These are phyloP conservation scores for Lepisosteus oculatus DNA, from an alignment of 2,113 vertebrate species.

Conservation along the genomic window DNA sequence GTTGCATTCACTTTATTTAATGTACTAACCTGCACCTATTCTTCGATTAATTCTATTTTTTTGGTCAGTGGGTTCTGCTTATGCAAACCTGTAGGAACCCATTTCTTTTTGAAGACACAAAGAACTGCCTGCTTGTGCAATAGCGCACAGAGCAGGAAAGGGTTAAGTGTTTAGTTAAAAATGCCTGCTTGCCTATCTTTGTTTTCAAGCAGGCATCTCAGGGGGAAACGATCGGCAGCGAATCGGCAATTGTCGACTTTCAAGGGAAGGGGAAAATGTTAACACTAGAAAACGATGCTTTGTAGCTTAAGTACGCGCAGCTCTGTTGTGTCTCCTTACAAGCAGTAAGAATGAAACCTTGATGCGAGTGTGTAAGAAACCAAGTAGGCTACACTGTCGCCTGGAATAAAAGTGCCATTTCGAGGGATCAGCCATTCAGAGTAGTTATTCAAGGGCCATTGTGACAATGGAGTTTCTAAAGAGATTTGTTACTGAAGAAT, in stretches of 20 bases:
- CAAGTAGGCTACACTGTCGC: neutral
- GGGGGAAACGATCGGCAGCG: constrained; percentile 3
- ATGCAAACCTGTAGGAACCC: neutral
- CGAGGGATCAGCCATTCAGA: too few relatives aligned
- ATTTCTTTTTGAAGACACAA: constrained; percentile 47
- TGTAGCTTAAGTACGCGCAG: neutral
- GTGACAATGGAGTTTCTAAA: too few relatives aligned
- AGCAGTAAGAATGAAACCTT: neutral
- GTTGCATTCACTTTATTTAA: too few relatives aligned
- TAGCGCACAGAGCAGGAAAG: constrained; percentile 19
- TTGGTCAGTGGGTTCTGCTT: too few relatives aligned
- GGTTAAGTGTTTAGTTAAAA: constrained; percentile 28
- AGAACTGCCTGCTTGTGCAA: constrained; percentile 26
- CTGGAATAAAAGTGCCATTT: too few relatives aligned
- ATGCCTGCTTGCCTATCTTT: constrained; percentile 39
- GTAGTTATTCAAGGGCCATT: too few relatives aligned
- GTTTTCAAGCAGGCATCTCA: constrained; percentile 32
- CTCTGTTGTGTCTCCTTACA: neutral
- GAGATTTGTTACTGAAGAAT: too few relatives aligned
- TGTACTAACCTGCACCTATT: too few relatives aligned
- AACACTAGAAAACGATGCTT: neutral
- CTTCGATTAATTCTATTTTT: too few relatives aligned
- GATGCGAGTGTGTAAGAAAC: neutral
- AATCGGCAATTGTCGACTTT: constrained; percentile 3
- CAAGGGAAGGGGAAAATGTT: neutral